Evolutionary conservation across 1,140 invertebrate species (phyloP).

Genomic region (Saccostrea echinata): DNA sequence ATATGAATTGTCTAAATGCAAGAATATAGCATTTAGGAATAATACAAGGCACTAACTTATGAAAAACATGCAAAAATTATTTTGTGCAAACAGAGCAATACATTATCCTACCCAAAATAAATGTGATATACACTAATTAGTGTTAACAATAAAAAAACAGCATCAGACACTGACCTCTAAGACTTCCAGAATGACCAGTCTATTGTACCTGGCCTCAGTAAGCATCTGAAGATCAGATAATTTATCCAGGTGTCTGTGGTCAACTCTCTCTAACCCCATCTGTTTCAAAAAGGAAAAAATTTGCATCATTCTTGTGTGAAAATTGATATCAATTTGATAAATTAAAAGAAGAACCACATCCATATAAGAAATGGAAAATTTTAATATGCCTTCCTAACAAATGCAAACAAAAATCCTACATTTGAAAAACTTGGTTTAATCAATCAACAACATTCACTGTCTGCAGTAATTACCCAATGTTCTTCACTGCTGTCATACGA

Average conservation of each 20-base stretch:
- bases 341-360: background rate
- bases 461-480: conserved; percentile 34
- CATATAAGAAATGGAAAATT: background rate
- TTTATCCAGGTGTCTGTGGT: conserved; percentile 47
- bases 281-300: conserved; percentile 6
- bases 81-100: no score
- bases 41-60: no score
- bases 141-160: no score
- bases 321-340: no score
- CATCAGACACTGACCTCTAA: conserved; percentile 55
- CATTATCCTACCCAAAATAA: no score
- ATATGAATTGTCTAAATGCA: no score
- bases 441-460: background rate
- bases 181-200: conserved; percentile 62
- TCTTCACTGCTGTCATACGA: conserved; percentile 52
- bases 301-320: background rate
- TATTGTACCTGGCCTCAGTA: conserved; percentile 58
- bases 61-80: no score
- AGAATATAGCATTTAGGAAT: no score
- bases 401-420: no score
- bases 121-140: no score
- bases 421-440: background rate
- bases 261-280: conserved; percentile 43
- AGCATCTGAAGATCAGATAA: conserved; percentile 64
- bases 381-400: background rate